Conservation (phyloP, 2,888 invertebrate genomes). For the Sarcophaga variegata region DNA sequence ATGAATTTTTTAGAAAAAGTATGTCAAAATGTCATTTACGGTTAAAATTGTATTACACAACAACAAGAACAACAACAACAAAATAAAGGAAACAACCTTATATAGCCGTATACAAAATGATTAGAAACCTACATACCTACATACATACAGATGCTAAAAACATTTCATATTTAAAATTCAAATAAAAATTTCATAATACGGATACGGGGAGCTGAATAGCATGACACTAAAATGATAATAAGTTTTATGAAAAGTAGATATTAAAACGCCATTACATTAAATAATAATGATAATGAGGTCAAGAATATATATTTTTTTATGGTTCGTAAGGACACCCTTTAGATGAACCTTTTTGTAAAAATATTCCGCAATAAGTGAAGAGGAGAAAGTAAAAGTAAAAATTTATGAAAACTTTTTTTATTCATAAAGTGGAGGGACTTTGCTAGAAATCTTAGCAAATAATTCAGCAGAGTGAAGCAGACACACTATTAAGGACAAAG, state of each 20-base stretch:
- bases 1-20: conserved; percentile 4
- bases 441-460: too few relatives aligned
- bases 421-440: too few relatives aligned
- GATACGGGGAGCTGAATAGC: too few relatives aligned
- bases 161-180: background rate
- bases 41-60: conserved; percentile 36
- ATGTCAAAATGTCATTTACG: conserved; percentile 60
- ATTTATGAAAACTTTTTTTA: too few relatives aligned
- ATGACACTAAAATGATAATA: too few relatives aligned
- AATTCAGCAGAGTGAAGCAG: too few relatives aligned
- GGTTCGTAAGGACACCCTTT: too few relatives aligned
- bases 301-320: background rate
- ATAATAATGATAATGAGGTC: background rate
- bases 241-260: background rate
- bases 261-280: background rate
- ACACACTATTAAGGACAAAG: too few relatives aligned
- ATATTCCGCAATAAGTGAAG: too few relatives aligned
- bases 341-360: too few relatives aligned
- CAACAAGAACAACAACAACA: background rate
- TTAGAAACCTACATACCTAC: background rate
- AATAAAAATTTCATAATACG: background rate
- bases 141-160: too few relatives aligned
- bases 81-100: background rate
- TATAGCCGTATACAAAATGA: background rate
- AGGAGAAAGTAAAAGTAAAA: too few relatives aligned